phyloP scores from a whole-genome alignment of 2,797 vertebrate species.

The Karalla daura region DNA sequence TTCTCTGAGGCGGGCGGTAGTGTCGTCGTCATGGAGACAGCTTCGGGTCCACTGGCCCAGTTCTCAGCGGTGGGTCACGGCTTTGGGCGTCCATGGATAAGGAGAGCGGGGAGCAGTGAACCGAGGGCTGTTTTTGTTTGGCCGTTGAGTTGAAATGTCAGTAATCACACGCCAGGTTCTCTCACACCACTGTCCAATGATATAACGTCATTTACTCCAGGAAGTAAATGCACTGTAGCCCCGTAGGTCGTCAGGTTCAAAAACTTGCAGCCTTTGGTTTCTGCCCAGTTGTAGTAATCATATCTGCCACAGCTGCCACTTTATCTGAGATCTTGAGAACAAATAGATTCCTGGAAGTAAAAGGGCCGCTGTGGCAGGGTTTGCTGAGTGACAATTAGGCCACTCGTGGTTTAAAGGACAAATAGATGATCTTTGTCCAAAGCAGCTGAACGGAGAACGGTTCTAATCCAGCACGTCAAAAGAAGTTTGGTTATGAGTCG shows the following conservation, averaged over 20 bases:
- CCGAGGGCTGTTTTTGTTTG: no score
- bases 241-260: constrained; percentile 4
- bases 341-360: constrained; percentile 71
- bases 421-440: neutral
- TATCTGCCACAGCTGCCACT: constrained; percentile 79
- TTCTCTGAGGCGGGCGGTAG: neutral
- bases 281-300: constrained; percentile 72
- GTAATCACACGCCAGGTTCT: no score
- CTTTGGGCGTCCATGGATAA: neutral
- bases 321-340: constrained; percentile 67
- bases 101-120: no score
- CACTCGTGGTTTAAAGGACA: constrained; percentile 19
- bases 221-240: constrained; percentile 22
- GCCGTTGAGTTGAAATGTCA: no score
- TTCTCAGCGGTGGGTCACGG: neutral
- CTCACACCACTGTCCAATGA: neutral
- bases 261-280: constrained; percentile 41
- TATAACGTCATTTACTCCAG: constrained; percentile 1
- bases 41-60: neutral
- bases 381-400: constrained; percentile 62
- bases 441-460: no score
- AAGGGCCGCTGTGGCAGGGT: constrained; percentile 42
- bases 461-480: neutral
- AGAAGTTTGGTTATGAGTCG: neutral
- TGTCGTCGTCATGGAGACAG: neutral